These are phyloP conservation scores for Ectropis grisescens DNA, from an alignment of 1,140 invertebrate species.

Conservation along the genomic window DNA sequence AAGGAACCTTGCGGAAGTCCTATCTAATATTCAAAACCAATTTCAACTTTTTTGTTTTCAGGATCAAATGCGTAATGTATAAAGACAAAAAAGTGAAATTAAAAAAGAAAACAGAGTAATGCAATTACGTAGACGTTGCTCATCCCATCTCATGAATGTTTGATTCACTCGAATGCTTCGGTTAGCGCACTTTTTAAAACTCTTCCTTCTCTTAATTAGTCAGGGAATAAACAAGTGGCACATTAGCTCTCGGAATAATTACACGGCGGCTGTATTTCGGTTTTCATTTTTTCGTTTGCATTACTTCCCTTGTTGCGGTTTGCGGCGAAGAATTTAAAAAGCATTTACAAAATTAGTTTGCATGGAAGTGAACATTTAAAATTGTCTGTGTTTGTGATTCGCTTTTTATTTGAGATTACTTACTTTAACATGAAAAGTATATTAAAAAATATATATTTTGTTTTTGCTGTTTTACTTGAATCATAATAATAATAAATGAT, in stretches of 20 bases:
- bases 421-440: too few relatives aligned
- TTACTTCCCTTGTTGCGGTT: conserved; percentile 29
- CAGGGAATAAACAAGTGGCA: conserved; percentile 61
- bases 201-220: conserved; percentile 62
- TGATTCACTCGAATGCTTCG: conserved; percentile 37
- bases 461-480: too few relatives aligned
- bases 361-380: conserved; percentile 18
- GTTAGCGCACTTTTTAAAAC: conserved; percentile 47
- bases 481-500: too few relatives aligned
- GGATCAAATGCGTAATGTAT: too few relatives aligned
- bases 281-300: conserved; percentile 33
- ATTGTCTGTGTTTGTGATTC: too few relatives aligned
- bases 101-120: conserved; percentile 17
- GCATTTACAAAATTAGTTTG: conserved; percentile 56
- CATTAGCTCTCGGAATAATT: conserved; percentile 65
- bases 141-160: conserved; percentile 50
- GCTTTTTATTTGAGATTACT: too few relatives aligned
- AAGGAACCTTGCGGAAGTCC: too few relatives aligned
- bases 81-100: conserved; percentile 7
- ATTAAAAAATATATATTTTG: too few relatives aligned
- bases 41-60: too few relatives aligned
- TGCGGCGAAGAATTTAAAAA: conserved; percentile 54
- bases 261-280: conserved; percentile 36
- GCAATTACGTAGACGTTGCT: conserved; percentile 23
- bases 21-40: too few relatives aligned